Percentiles rank a stretch among this genome's conserved stretches.
These are phyloP conservation scores for Gracilinanus agilis DNA, from an alignment of 2,113 vertebrate species.

Conservation along the genomic window DNA sequence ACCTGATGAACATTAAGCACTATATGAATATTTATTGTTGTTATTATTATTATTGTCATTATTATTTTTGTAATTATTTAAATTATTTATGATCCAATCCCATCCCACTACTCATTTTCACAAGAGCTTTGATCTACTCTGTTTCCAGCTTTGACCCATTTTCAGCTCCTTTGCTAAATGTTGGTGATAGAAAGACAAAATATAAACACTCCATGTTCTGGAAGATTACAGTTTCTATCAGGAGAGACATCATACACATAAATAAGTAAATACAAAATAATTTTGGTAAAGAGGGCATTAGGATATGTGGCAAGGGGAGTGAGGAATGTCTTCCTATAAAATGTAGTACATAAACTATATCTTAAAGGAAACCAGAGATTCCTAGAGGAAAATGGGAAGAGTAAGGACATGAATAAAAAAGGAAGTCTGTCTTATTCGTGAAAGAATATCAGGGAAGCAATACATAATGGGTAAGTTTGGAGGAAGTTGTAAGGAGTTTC, in stretches of 20 bases:
- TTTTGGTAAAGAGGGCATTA: not conserved
- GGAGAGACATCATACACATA: not conserved
- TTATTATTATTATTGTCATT: no score
- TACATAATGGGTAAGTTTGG: not conserved
- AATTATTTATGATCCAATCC: not conserved
- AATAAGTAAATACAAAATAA: not conserved
- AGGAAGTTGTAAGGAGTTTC: not conserved
- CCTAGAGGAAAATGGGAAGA: not conserved
- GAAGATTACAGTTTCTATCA: not conserved
- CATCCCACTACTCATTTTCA: not conserved
- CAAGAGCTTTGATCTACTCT: not conserved
- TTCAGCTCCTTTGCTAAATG: not conserved
- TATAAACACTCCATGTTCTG: not conserved
- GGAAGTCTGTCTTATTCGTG: not conserved
- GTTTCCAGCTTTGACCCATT: no score
- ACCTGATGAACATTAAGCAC: not conserved
- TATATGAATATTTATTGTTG: not conserved
- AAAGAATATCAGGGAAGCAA: not conserved
- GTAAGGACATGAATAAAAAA: not conserved
- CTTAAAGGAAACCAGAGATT: not conserved
- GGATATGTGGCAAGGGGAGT: not conserved
- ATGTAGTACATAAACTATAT: not conserved
- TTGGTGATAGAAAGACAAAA: not conserved
- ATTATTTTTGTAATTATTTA: no score
- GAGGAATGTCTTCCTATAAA: not conserved